A percentile compares a stretch with the other conserved stretches of the same genome.
Evolutionary conservation across 2,113 vertebrate species (phyloP).

Genomic region (Reinhardtius hippoglossoides): DNA sequence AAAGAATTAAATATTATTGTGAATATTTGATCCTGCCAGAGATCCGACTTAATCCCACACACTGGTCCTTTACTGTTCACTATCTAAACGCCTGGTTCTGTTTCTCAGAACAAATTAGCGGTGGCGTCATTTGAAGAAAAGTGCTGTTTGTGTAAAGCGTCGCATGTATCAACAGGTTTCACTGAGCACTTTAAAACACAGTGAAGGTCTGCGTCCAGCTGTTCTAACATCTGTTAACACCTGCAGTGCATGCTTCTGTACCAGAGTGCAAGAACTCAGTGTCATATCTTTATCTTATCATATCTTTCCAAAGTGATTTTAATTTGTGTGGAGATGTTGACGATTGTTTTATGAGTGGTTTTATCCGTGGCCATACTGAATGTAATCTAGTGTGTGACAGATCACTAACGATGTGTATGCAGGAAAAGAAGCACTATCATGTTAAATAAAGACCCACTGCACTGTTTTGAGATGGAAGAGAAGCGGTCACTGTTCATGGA

Average conservation of each 20-base stretch:
- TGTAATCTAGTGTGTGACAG: conserved; percentile 84
- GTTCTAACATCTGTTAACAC: conserved; percentile 5
- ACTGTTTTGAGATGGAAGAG: conserved; percentile 74
- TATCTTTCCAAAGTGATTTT: conserved; percentile 37
- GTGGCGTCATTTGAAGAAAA: too few relatives aligned
- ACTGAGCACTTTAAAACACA: conserved; percentile 1
- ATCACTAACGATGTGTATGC: conserved; percentile 89
- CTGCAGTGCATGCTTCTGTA: conserved; percentile 62
- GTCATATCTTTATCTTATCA: conserved; percentile 10
- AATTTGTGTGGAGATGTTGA: conserved; percentile 55
- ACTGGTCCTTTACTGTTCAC: too few relatives aligned
- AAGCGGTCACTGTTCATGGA: neutral
- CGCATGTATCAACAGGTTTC: neutral
- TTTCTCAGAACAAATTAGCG: conserved; percentile 9
- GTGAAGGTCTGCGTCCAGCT: conserved; percentile 30
- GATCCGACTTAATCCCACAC: too few relatives aligned
- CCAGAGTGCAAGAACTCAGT: conserved; percentile 35
- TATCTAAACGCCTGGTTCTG: neutral
- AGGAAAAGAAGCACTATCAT: conserved; percentile 84
- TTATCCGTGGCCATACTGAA: conserved; percentile 86
- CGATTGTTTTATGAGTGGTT: conserved; percentile 35
- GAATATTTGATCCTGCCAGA: neutral
- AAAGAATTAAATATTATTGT: neutral
- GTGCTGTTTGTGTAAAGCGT: neutral
- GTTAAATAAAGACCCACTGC: conserved; percentile 86